Percentiles rank a stretch among this genome's conserved stretches.
These are phyloP conservation scores for Belonocnema kinseyi DNA, from an alignment of 1,140 invertebrate species.

Conservation along the genomic window DNA sequence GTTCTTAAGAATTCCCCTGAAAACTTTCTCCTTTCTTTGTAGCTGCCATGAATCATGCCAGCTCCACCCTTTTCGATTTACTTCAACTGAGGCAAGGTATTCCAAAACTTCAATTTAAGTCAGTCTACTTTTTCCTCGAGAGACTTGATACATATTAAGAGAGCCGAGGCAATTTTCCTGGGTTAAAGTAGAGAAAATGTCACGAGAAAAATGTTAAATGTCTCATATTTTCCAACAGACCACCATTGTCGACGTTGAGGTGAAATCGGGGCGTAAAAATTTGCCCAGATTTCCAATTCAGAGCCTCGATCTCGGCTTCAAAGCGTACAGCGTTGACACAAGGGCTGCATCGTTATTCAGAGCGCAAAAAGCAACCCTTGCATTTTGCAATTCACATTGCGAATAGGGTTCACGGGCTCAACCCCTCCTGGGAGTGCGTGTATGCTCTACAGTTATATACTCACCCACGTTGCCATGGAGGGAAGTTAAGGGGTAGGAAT, in stretches of 20 bases:
- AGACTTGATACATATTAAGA: too few relatives aligned
- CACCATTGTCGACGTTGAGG: background rate
- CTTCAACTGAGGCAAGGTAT: too few relatives aligned
- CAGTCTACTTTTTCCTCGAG: too few relatives aligned
- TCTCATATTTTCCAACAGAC: too few relatives aligned
- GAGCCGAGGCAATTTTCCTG: too few relatives aligned
- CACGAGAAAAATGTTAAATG: too few relatives aligned
- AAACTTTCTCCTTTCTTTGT: conserved; percentile 5
- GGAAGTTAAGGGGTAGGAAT: conserved; percentile 1
- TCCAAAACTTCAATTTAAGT: too few relatives aligned
- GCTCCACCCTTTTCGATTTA: too few relatives aligned
- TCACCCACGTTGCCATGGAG: conserved; percentile 13
- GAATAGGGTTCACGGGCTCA: conserved; percentile 21
- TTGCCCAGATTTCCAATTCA: conserved; percentile 52
- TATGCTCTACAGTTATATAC: background rate
- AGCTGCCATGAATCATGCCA: background rate
- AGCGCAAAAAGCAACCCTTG: conserved; percentile 59
- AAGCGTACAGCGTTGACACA: background rate
- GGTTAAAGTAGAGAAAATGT: too few relatives aligned
- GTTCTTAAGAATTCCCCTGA: background rate
- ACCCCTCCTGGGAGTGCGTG: conserved; percentile 17
- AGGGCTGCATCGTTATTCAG: conserved; percentile 55
- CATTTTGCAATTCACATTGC: conserved; percentile 59
- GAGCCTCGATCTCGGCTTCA: conserved; percentile 41
- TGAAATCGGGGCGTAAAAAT: background rate